Evolutionary conservation across 2,888 invertebrate species (phyloP).

Genomic region (Lydus trimaculatus): DNA sequence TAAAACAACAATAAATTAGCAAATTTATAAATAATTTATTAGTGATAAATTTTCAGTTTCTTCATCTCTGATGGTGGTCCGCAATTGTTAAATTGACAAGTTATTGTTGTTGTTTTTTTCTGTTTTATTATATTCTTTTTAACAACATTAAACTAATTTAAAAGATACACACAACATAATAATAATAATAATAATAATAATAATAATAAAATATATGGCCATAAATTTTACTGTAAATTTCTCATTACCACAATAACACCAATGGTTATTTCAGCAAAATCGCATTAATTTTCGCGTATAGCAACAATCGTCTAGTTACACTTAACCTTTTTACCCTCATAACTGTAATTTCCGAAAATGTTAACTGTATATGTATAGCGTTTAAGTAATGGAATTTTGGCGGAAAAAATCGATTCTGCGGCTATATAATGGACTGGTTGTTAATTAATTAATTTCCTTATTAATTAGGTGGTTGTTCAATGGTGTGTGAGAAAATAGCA

Average conservation of each 20-base stretch:
- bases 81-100: not conserved
- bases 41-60: not conserved
- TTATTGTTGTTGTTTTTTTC: not conserved
- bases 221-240: conserved; percentile 1
- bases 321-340: not conserved
- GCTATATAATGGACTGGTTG: conserved; percentile 6
- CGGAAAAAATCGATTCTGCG: not conserved
- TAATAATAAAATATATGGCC: not conserved
- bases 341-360: not conserved
- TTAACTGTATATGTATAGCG: not conserved
- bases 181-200: too few species aligned
- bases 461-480: conserved; percentile 17
- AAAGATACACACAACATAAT: not conserved
- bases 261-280: not conserved
- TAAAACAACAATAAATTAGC: too few species aligned
- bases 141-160: not conserved
- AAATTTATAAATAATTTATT: not conserved
- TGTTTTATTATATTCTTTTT: not conserved
- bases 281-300: not conserved
- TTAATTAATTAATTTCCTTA: conserved; percentile 24
- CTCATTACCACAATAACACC: not conserved
- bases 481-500: conserved; percentile 10
- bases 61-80: not conserved
- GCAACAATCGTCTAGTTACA: not conserved
- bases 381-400: too few species aligned